Evolutionary conservation across 2,113 vertebrate genomes (phyloP), one percentile per base, ranked within the genome.

Genomic region (Anas platyrhynchos): DNA sequence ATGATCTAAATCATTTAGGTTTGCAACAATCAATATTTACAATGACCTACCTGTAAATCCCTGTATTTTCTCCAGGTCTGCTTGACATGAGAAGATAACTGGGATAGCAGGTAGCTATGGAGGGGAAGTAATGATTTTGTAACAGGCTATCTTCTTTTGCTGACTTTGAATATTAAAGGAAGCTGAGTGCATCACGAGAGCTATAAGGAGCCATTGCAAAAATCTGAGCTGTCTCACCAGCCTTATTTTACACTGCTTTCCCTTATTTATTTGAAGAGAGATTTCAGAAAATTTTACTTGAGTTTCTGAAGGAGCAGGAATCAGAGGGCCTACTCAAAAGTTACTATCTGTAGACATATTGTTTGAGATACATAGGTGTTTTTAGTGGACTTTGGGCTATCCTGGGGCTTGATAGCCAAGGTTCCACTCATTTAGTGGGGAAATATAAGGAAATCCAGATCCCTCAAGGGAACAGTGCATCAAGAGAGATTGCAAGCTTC

Each of bases 341-440:
- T 66, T 52, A 34, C 26, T n/a, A 1, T 62, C 38, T 41, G 76
- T 55, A 43, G 13, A 52, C 65, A 32, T 50, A 63, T 26, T 0
- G 1, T 80, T 55, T 44, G 73, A 77, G 66, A 67, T 88, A 23
- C 5, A 2, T 31, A 26, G 32, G 13, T 52, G 13, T 78, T 92
- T 91, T 86, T 32, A 46, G 50, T 90, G 34, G 36, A 71, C 88
- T 86, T 90, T 14, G 66, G 55, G 36, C 58, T 85, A 32, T 38
- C 3, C 29, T 55, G 58, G 34, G 79, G 32, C 22, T 78, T 76
- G 52, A 86, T 82, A 61, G 58, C 34, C 38, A 15, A 29, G 85
- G 27, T 80, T 34, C 29, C 22, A 8, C 41, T 50, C 3, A 6
- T 50, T 89, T 71, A 66, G 27, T 61, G 44, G 55, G 41, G 65